These are phyloP conservation scores for Coenonympha arcania DNA, from an alignment of 2,888 invertebrate species.

Conservation along the genomic window DNA sequence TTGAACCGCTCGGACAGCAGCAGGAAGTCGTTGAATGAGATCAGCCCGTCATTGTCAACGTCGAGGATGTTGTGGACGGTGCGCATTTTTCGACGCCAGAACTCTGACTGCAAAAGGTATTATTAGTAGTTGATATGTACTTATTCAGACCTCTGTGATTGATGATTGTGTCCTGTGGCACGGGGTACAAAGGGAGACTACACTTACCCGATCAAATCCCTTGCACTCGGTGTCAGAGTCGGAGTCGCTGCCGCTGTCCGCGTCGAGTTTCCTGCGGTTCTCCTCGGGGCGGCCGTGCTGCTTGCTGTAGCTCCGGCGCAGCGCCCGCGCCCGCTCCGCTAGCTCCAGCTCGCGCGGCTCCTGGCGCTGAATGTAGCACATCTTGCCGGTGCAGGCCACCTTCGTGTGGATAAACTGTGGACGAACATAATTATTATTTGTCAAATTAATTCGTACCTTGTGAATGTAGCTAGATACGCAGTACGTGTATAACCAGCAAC, in stretches of 20 bases:
- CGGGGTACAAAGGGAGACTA: neutral
- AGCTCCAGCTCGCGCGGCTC: constrained; percentile 37
- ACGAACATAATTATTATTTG: no score
- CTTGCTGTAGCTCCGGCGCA: constrained; percentile 63
- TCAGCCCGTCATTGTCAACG: constrained; percentile 88
- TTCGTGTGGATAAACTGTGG: constrained; percentile 56
- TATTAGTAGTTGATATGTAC: neutral
- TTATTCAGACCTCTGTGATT: no score
- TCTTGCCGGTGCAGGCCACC: constrained; percentile 50
- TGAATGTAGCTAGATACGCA: no score
- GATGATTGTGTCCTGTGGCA: no score
- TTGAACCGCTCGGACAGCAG: constrained; percentile 83
- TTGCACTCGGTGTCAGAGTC: constrained; percentile 74
- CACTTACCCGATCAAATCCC: constrained; percentile 65
- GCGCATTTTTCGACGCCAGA: constrained; percentile 90
- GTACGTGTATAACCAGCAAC: no score
- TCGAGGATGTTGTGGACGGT: constrained; percentile 87
- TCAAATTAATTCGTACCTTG: no score
- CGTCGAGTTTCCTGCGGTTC: constrained; percentile 52
- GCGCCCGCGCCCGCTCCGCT: constrained; percentile 32
- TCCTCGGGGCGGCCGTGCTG: constrained; percentile 62
- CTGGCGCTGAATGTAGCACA: constrained; percentile 52
- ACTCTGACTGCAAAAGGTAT: constrained; percentile 63
- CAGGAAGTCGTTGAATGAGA: constrained; percentile 86
- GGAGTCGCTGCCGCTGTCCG: constrained; percentile 74